These are phyloP conservation scores for Eristalis tenax DNA, from an alignment of 2,888 invertebrate genomes.

Conservation along the genomic window DNA sequence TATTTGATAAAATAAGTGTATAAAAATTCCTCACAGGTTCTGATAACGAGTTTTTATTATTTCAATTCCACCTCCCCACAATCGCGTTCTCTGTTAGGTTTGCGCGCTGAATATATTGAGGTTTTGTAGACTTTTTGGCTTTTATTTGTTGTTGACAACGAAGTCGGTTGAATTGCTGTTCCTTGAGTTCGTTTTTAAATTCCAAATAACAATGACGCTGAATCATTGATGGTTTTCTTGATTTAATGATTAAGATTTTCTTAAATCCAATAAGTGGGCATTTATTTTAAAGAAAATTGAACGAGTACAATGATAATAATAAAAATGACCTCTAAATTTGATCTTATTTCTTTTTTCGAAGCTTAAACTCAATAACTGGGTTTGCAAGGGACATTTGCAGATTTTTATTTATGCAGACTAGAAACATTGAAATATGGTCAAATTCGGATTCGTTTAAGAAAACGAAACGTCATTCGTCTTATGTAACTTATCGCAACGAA, in stretches of 20 bases:
- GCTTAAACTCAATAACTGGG: too few species aligned
- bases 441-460: too few species aligned
- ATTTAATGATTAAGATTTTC: background rate
- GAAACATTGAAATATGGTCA: too few species aligned
- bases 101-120: background rate
- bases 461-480: too few species aligned
- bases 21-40: constrained; percentile 21
- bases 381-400: too few species aligned
- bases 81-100: background rate
- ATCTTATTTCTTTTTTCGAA: too few species aligned
- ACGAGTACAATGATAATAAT: background rate
- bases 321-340: too few species aligned
- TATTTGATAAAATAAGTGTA: constrained; percentile 28
- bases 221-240: background rate
- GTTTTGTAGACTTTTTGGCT: background rate
- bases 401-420: too few species aligned
- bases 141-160: background rate
- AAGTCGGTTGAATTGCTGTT: background rate
- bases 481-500: too few species aligned
- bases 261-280: background rate
- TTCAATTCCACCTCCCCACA: background rate
- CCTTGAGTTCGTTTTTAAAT: background rate
- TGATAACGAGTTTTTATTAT: constrained; percentile 37
- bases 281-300: background rate
- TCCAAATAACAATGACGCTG: background rate